These are phyloP conservation scores for Apamea anceps DNA, from an alignment of 2,888 invertebrate species.

Conservation along the genomic window DNA sequence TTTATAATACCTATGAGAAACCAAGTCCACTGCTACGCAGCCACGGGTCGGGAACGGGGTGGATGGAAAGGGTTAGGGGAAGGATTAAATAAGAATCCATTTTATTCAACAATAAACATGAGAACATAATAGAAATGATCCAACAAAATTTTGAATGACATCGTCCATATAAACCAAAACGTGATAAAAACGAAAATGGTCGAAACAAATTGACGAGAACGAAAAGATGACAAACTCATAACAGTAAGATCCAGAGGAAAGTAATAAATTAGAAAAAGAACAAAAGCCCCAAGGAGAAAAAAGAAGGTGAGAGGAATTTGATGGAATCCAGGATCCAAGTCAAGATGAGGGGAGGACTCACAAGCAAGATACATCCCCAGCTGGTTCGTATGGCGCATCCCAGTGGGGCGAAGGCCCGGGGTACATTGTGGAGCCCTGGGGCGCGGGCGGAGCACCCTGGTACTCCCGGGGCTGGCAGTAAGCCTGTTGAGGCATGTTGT, in stretches of 20 bases:
- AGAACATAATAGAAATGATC: slow-evolving; percentile 43
- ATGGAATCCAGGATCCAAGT: slow-evolving; percentile 76
- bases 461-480: slow-evolving; percentile 85
- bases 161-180: slow-evolving; percentile 40
- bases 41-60: slow-evolving; percentile 74
- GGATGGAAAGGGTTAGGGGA: slow-evolving; percentile 53
- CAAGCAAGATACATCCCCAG: slow-evolving; percentile 89
- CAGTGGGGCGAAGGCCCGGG: slow-evolving; percentile 82
- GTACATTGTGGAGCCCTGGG: slow-evolving; percentile 81
- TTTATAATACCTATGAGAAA: slow-evolving; percentile 87
- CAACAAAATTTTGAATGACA: slow-evolving; percentile 29
- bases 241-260: background rate
- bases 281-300: slow-evolving; percentile 34
- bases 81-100: slow-evolving; percentile 51
- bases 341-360: slow-evolving; percentile 87
- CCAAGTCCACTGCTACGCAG: slow-evolving; percentile 90
- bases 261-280: slow-evolving; percentile 20
- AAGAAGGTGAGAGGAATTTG: slow-evolving; percentile 66
- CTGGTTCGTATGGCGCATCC: slow-evolving; percentile 88
- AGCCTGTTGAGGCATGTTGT: slow-evolving; percentile 86
- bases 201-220: background rate
- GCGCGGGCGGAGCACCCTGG: slow-evolving; percentile 78
- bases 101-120: slow-evolving; percentile 45
- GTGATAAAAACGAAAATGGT: slow-evolving; percentile 10
- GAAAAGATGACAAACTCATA: background rate